Conservation (phyloP, 2,113 vertebrate species). For the Acinonyx jubatus region DNA sequence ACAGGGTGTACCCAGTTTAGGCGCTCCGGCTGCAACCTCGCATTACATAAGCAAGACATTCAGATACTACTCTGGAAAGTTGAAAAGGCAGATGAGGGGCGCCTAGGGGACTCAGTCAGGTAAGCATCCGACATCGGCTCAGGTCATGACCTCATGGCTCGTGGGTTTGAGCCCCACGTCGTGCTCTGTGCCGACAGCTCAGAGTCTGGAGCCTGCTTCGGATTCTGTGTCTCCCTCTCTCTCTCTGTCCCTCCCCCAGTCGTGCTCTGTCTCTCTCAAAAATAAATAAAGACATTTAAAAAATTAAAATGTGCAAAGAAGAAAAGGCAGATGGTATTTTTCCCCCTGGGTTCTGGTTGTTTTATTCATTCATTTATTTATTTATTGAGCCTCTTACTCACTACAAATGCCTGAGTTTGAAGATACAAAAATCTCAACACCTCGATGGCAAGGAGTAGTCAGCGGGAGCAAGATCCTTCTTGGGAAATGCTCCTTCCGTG, state of each 20-base stretch:
- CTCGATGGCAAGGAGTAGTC: neutral
- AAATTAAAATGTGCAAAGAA: no score
- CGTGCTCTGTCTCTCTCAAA: no score
- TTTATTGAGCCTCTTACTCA: no score
- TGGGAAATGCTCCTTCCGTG: neutral
- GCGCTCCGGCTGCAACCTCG: neutral
- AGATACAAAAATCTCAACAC: neutral
- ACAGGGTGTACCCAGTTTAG: neutral
- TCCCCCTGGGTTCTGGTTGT: neutral
- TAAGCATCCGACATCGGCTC: no score
- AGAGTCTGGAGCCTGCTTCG: no score
- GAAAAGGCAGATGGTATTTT: neutral
- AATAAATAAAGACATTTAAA: no score
- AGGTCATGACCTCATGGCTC: no score
- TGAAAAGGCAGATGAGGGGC: neutral
- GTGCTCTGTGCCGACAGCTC: no score
- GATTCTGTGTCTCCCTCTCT: no score
- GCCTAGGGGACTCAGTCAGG: no score
- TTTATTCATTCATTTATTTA: no score
- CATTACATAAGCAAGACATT: neutral
- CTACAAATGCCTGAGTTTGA: neutral
- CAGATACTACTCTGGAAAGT: constrained; percentile 25
- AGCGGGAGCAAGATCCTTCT: neutral
- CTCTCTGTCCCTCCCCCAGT: no score
- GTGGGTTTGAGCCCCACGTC: fast-evolving